Evolutionary conservation across 2,113 vertebrate species (phyloP).

Genomic region (Gallinago undulata): DNA sequence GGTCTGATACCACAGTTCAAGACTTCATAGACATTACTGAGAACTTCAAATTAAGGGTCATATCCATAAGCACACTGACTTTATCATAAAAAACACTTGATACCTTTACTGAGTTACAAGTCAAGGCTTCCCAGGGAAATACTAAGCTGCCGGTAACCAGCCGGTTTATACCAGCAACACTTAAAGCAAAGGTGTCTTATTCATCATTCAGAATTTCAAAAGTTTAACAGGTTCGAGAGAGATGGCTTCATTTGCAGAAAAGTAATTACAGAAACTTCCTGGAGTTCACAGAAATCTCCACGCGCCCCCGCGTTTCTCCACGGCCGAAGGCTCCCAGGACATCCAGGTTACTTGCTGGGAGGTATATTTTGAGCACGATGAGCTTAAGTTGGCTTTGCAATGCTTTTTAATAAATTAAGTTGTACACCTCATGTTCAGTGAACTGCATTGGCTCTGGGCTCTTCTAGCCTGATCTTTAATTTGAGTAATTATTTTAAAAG

Average conservation of each 20-base stretch:
- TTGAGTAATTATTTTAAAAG: slow-evolving; percentile 54
- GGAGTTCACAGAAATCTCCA: not conserved
- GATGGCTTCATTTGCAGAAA: not conserved
- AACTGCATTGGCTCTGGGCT: slow-evolving; percentile 34
- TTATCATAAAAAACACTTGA: not conserved
- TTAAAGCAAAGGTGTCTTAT: not conserved
- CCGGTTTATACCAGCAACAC: not conserved
- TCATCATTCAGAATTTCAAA: not conserved
- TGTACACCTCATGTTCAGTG: slow-evolving; percentile 31
- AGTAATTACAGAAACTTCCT: not conserved
- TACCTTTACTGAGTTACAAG: not conserved
- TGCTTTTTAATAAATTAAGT: slow-evolving; percentile 44
- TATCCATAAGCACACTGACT: not conserved
- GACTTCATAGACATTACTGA: not conserved
- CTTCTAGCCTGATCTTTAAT: slow-evolving; percentile 4
- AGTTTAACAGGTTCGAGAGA: not conserved
- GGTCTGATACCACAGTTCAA: not conserved
- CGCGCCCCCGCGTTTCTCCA: not conserved
- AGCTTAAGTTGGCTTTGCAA: not conserved
- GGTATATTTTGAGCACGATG: not conserved
- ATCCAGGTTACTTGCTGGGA: not conserved
- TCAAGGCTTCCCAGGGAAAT: not conserved
- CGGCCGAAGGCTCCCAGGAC: not conserved
- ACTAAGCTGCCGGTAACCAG: not conserved
- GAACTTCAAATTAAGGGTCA: not conserved